A percentile compares a stretch with the other conserved stretches of the same genome.
Conservation (phyloP, 2,797 vertebrate species). For the Danio choprae region DNA sequence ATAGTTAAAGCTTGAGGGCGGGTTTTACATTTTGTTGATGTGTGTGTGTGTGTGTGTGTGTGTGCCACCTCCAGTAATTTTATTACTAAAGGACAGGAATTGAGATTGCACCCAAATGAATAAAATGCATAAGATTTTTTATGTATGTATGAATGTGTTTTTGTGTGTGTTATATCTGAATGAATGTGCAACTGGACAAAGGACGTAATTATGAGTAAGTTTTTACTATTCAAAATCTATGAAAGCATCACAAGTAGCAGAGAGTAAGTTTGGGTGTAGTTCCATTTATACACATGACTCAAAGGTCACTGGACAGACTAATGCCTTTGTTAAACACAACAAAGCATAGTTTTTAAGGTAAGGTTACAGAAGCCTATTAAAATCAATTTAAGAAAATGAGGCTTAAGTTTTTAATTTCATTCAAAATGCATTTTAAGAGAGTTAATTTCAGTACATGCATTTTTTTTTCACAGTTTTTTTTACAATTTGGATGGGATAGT, state of each 20-base stretch:
- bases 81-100: constrained; percentile 67
- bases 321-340: neutral
- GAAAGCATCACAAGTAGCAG: neutral
- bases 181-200: neutral
- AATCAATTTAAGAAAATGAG: neutral
- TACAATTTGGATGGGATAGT: too few relatives aligned
- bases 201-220: constrained; percentile 7
- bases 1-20: constrained; percentile 75
- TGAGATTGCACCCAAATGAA: constrained; percentile 69
- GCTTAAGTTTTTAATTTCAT: neutral
- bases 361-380: neutral
- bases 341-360: neutral
- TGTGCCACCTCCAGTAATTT: constrained; percentile 61
- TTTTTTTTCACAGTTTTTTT: neutral
- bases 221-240: neutral
- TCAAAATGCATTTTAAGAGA: neutral
- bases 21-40: constrained; percentile 55
- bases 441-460: neutral
- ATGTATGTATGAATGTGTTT: constrained; percentile 59
- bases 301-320: constrained; percentile 8
- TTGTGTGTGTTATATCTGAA: neutral
- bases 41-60: constrained; percentile 48
- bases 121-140: constrained; percentile 68
- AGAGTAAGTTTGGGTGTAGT: neutral
- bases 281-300: constrained; percentile 6